Conservation (phyloP, 1,140 invertebrate species). For the Aphaenogaster rudis region DNA sequence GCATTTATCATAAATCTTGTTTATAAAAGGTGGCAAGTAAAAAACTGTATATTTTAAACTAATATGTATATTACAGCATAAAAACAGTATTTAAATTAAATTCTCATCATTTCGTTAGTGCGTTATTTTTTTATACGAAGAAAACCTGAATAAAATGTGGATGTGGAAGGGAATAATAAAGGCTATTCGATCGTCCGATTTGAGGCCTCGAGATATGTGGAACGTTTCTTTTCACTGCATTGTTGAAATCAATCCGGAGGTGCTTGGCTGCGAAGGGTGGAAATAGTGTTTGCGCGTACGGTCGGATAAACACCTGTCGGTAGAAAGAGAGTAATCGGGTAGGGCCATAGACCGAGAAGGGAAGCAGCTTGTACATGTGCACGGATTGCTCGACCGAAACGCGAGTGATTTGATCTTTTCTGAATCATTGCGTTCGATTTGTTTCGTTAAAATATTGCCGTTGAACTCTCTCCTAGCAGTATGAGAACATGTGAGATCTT, state of each 20-base stretch:
- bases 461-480: conserved; percentile 48
- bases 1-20: not conserved
- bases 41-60: not conserved
- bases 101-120: not conserved
- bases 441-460: conserved; percentile 77
- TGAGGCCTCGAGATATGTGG: not conserved
- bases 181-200: conserved; percentile 7
- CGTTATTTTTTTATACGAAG: not conserved
- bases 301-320: conserved; percentile 79
- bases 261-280: conserved; percentile 59
- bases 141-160: not conserved
- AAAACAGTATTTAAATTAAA: conserved; percentile 5
- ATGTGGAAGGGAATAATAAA: conserved; percentile 1
- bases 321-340: conserved; percentile 67
- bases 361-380: conserved; percentile 63
- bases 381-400: conserved; percentile 71
- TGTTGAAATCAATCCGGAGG: conserved; percentile 67
- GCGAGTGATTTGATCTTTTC: conserved; percentile 82
- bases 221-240: conserved; percentile 43
- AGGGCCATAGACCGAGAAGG: conserved; percentile 54
- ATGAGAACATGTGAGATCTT: conserved; percentile 43
- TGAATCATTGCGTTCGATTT: conserved; percentile 81
- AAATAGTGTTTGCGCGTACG: conserved; percentile 73
- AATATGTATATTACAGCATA: not conserved
- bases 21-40: conserved; percentile 7